Conservation (phyloP, 2,113 vertebrate genomes). For the Ictalurus furcatus region DNA sequence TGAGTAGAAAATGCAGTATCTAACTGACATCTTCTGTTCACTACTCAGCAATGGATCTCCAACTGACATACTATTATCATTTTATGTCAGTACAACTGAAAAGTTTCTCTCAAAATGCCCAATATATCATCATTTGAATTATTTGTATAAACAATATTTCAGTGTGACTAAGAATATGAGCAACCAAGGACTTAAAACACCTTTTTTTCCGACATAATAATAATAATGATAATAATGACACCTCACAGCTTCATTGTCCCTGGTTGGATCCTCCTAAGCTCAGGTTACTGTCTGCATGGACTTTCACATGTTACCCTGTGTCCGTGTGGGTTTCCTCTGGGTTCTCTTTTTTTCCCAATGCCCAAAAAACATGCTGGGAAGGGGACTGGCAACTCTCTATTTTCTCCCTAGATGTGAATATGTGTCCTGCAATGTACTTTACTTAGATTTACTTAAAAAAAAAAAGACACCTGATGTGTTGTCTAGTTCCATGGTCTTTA, state of each 20-base stretch:
- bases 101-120: not conserved
- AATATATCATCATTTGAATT: not conserved
- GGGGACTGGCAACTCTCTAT: not conserved
- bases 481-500: not conserved
- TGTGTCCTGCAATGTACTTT: not conserved
- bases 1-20: not conserved
- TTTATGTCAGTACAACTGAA: not conserved
- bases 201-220: too few relatives aligned
- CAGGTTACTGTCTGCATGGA: not conserved
- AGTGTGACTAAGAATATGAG: not conserved
- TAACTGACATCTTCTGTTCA: not conserved
- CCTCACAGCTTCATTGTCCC: not conserved
- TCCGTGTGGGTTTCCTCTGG: not conserved
- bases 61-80: not conserved
- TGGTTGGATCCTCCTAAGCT: too few relatives aligned
- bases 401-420: not conserved
- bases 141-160: not conserved
- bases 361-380: not conserved
- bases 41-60: not conserved
- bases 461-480: not conserved
- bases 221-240: not conserved
- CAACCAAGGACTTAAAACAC: not conserved
- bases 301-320: not conserved
- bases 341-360: not conserved
- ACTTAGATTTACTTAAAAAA: not conserved